Conservation (phyloP, 2,797 vertebrate species). For the Megaceryle alcyon region DNA sequence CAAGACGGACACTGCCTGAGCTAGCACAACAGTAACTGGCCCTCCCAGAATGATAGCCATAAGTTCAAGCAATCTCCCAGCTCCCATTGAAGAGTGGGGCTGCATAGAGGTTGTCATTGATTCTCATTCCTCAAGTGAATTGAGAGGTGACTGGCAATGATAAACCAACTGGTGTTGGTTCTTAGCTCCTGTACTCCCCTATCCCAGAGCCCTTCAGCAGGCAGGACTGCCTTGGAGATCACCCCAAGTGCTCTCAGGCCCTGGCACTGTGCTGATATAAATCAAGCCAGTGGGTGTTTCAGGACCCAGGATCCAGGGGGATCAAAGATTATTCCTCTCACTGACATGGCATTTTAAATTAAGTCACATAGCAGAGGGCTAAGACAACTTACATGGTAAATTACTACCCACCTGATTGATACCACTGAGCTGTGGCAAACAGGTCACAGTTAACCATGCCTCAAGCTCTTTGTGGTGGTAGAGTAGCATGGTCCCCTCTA, state of each 20-base stretch:
- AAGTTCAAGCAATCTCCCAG: background rate
- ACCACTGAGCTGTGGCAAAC: background rate
- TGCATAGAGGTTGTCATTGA: background rate
- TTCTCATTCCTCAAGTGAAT: background rate
- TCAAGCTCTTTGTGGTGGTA: background rate
- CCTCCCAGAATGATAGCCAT: background rate
- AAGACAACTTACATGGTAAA: background rate
- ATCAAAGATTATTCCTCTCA: background rate
- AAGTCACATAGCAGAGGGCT: background rate
- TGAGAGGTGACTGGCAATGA: accelerated
- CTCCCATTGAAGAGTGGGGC: accelerated
- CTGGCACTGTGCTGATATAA: background rate
- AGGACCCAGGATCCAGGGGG: background rate
- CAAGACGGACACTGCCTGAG: background rate
- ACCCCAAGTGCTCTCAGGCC: accelerated
- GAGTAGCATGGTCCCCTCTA: background rate
- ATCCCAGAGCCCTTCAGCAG: background rate
- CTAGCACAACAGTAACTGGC: accelerated
- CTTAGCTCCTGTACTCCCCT: background rate
- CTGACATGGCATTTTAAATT: background rate
- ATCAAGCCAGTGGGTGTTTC: background rate
- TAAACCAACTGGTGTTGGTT: background rate
- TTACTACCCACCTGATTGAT: background rate
- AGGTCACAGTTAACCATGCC: accelerated
- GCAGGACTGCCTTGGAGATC: background rate